Percentiles rank a stretch among this genome's conserved stretches.
Conservation (phyloP, 2,888 invertebrate genomes). For the Slavum lentiscoides region DNA sequence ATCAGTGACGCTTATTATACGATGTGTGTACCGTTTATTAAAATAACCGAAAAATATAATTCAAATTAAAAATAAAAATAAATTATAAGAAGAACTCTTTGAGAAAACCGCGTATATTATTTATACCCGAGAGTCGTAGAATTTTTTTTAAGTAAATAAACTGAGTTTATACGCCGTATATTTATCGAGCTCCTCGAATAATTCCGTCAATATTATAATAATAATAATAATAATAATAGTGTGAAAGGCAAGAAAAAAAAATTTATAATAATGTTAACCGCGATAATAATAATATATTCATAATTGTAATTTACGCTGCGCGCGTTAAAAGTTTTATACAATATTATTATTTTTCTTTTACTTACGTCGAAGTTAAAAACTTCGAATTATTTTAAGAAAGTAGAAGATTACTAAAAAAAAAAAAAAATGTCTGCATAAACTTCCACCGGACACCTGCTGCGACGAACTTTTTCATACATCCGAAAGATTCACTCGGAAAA, state of each 20-base stretch:
- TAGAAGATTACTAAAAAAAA: not conserved
- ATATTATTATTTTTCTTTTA: not conserved
- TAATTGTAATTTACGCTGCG: not conserved
- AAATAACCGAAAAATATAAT: not conserved
- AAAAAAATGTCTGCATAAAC: not conserved
- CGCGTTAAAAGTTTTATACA: slow-evolving; percentile 2
- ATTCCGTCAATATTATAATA: too few relatives aligned
- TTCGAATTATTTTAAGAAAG: not conserved
- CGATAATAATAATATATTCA: not conserved
- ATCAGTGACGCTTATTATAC: not conserved
- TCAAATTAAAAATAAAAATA: too few relatives aligned
- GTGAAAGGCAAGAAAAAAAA: not conserved
- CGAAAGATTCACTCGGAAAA: not conserved
- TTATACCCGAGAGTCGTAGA: too few relatives aligned
- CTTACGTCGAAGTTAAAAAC: not conserved
- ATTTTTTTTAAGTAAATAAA: too few relatives aligned
- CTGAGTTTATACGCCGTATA: too few relatives aligned
- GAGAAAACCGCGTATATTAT: too few relatives aligned
- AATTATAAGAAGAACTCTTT: too few relatives aligned
- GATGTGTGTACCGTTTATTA: not conserved
- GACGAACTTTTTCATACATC: slow-evolving; percentile 14
- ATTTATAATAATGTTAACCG: too few relatives aligned
- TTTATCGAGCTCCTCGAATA: too few relatives aligned
- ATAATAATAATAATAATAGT: too few relatives aligned
- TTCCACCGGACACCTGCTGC: not conserved